Percentiles rank a stretch among this genome's conserved stretches.
phyloP scores from a whole-genome alignment of 92 coral and sea anemone genomes.

The Actinernus sp. region DNA sequence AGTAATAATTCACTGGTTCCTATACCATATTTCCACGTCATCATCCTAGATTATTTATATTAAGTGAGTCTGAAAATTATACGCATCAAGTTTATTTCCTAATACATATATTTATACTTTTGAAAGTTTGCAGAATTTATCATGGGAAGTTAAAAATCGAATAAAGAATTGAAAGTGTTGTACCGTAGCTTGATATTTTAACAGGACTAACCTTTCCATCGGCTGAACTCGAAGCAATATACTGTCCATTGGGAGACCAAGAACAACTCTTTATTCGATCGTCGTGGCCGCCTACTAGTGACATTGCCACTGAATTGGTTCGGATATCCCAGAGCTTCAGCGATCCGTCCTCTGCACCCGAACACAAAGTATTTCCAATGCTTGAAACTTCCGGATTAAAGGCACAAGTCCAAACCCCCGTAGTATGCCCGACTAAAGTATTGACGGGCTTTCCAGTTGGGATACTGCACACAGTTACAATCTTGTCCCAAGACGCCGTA shows the following conservation, averaged over 20 bases:
- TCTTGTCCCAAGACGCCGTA: slow-evolving; percentile 92
- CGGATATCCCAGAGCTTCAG: slow-evolving; percentile 94
- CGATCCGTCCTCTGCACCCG: slow-evolving; percentile 97
- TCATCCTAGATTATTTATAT: too few relatives aligned
- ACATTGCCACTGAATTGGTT: slow-evolving; percentile 67
- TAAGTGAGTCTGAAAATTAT: too few relatives aligned
- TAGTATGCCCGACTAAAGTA: slow-evolving; percentile 75
- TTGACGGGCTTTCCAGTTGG: slow-evolving; percentile 71
- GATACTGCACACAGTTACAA: slow-evolving; percentile 70
- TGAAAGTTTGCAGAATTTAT: slow-evolving; percentile 6
- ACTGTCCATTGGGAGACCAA: slow-evolving; percentile 89
- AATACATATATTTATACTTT: slow-evolving; percentile 3
- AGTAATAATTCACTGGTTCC: too few relatives aligned
- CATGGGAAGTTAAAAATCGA: neutral
- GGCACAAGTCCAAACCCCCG: slow-evolving; percentile 96
- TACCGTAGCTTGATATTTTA: slow-evolving; percentile 2
- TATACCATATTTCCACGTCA: too few relatives aligned
- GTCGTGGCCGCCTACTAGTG: slow-evolving; percentile 95
- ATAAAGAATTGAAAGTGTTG: neutral
- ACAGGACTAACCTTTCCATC: slow-evolving; percentile 79
- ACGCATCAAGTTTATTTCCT: too few relatives aligned
- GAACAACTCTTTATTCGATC: slow-evolving; percentile 89
- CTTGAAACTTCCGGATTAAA: slow-evolving; percentile 63
- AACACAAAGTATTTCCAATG: slow-evolving; percentile 73
- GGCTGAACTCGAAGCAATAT: slow-evolving; percentile 90